Conservation (phyloP, 2,113 vertebrate species). For the Phalacrocorax brasilianus region DNA sequence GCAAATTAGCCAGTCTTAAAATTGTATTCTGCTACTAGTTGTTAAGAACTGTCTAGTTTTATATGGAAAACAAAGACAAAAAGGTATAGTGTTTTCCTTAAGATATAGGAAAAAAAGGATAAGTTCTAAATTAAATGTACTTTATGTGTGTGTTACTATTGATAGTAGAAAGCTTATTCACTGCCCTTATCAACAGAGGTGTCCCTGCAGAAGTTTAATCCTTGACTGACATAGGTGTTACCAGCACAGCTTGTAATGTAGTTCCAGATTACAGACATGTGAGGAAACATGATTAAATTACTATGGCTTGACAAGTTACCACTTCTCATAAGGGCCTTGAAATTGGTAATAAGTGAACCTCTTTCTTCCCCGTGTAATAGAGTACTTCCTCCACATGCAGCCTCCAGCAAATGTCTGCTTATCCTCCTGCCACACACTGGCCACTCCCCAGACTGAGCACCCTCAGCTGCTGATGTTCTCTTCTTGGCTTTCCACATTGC, state of each 20-base stretch:
- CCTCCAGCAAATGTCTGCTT: neutral
- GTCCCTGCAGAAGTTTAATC: neutral
- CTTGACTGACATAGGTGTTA: neutral
- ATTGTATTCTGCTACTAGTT: neutral
- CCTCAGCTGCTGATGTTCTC: neutral
- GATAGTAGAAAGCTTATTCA: neutral
- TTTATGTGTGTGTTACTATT: neutral
- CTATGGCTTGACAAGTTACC: neutral
- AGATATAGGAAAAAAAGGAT: neutral
- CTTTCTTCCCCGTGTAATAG: neutral
- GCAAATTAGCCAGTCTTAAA: neutral
- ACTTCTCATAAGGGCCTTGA: neutral
- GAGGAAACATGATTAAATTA: neutral
- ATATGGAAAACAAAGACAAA: neutral
- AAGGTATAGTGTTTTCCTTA: neutral
- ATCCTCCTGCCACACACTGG: neutral
- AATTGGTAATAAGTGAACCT: neutral
- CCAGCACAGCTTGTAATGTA: neutral
- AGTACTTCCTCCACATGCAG: neutral
- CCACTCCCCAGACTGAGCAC: neutral
- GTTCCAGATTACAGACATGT: neutral
- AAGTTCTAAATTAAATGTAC: neutral
- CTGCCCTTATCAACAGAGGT: neutral
- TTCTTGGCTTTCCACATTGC: neutral
- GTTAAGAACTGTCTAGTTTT: neutral